Conservation (phyloP, 2,888 invertebrate genomes). For the Dynastes tityus region DNA sequence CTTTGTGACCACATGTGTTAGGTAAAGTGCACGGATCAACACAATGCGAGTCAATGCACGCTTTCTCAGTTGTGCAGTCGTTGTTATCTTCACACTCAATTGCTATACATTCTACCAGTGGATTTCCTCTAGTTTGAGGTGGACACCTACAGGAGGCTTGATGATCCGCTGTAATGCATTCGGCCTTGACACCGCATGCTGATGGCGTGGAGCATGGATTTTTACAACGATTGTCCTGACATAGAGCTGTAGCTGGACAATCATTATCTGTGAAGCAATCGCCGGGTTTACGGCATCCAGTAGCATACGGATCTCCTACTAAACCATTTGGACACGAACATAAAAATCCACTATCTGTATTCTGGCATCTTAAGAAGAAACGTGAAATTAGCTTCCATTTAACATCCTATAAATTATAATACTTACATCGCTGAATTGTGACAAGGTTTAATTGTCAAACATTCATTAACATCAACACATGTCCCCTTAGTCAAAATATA, state of each 20-base stretch:
- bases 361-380: conserved; percentile 76
- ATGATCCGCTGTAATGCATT: conserved; percentile 82
- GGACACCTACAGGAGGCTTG: conserved; percentile 84
- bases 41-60: conserved; percentile 87
- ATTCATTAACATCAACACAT: conserved; percentile 89
- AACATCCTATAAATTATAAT: not conserved
- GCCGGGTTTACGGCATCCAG: conserved; percentile 87
- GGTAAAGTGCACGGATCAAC: conserved; percentile 86
- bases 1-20: conserved; percentile 88
- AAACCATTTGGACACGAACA: conserved; percentile 87
- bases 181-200: conserved; percentile 84
- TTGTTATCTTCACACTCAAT: conserved; percentile 86
- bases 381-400: conserved; percentile 5
- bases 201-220: conserved; percentile 81
- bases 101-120: conserved; percentile 80
- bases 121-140: conserved; percentile 83
- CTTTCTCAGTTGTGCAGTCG: conserved; percentile 81
- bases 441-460: conserved; percentile 81
- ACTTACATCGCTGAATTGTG: conserved; percentile 80
- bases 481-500: conserved; percentile 78
- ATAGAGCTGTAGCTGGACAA: conserved; percentile 85
- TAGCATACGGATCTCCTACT: conserved; percentile 82
- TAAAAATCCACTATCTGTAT: conserved; percentile 83
- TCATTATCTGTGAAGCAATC: conserved; percentile 87
- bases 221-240: conserved; percentile 82